Conservation (phyloP, 2,888 invertebrate species). For the Adineta ricciae region DNA sequence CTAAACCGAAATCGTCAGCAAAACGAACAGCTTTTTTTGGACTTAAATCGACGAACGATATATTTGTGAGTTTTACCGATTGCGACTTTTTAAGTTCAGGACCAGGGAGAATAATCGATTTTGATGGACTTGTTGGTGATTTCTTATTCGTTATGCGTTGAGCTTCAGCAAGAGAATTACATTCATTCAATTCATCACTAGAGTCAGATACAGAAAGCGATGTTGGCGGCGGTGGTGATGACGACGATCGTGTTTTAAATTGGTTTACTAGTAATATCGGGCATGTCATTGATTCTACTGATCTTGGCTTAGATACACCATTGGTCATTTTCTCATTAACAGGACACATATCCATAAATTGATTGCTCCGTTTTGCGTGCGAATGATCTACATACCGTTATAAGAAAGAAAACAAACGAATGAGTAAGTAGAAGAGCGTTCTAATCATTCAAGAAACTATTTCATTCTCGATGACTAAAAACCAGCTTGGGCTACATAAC, state of each 20-base stretch:
- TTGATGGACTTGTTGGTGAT: not conserved
- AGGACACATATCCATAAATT: no score
- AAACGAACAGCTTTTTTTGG: conserved; percentile 25
- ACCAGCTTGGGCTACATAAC: no score
- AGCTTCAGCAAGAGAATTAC: not conserved
- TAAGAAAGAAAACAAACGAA: no score
- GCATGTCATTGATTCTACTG: no score
- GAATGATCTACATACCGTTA: no score
- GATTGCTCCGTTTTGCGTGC: no score
- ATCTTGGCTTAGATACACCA: no score
- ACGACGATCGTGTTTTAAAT: not conserved
- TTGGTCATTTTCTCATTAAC: no score
- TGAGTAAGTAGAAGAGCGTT: no score
- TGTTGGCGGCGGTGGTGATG: not conserved
- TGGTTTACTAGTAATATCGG: not conserved
- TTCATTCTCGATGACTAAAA: no score
- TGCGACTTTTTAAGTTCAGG: not conserved
- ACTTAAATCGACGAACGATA: not conserved
- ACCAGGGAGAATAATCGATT: not conserved
- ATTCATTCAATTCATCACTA: not conserved
- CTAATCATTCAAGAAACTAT: no score
- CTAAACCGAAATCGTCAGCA: conserved; percentile 28
- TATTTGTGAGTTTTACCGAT: not conserved
- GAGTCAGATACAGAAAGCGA: no score
- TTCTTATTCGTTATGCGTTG: not conserved